These are phyloP conservation scores for Hapalemur alaotrensis DNA, from an alignment of 2,797 vertebrate species.

Conservation along the genomic window DNA sequence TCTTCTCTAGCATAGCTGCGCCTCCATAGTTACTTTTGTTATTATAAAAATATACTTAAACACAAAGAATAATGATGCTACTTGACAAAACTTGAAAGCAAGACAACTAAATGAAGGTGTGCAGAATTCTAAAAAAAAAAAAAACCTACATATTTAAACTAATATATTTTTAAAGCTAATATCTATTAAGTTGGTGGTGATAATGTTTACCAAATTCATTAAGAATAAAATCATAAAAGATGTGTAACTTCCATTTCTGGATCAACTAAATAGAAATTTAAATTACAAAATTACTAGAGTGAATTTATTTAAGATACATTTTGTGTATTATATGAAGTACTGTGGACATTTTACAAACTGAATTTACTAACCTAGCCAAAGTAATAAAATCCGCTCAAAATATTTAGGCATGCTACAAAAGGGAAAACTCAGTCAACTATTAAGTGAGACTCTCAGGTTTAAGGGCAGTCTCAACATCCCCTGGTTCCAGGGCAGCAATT, in stretches of 20 bases:
- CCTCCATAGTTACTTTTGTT: background rate
- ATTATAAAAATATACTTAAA: conserved; percentile 5
- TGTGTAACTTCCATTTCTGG: conserved; percentile 5
- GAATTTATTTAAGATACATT: conserved; percentile 55
- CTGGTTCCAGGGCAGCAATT: conserved; percentile 42
- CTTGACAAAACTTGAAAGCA: conserved; percentile 17
- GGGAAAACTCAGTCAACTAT: conserved; percentile 57
- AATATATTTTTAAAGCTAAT: background rate
- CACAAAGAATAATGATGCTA: background rate
- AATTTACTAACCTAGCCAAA: conserved; percentile 54
- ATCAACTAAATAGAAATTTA: conserved; percentile 49
- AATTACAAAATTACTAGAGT: conserved; percentile 18
- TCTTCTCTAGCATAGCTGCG: background rate
- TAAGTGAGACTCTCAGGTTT: conserved; percentile 60
- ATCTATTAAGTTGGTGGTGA: conserved; percentile 3
- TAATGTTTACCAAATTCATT: conserved; percentile 18
- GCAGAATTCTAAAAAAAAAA: conserved; percentile 24
- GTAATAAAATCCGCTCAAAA: conserved; percentile 70
- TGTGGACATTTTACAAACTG: conserved; percentile 53
- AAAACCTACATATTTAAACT: background rate
- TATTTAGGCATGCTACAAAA: conserved; percentile 50
- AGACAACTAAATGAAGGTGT: background rate
- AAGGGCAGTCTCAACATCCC: conserved; percentile 65
- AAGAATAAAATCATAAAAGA: background rate
- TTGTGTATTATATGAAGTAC: conserved; percentile 55